Conservation (phyloP, 2,888 invertebrate genomes). For the Polyommatus iphigenia region DNA sequence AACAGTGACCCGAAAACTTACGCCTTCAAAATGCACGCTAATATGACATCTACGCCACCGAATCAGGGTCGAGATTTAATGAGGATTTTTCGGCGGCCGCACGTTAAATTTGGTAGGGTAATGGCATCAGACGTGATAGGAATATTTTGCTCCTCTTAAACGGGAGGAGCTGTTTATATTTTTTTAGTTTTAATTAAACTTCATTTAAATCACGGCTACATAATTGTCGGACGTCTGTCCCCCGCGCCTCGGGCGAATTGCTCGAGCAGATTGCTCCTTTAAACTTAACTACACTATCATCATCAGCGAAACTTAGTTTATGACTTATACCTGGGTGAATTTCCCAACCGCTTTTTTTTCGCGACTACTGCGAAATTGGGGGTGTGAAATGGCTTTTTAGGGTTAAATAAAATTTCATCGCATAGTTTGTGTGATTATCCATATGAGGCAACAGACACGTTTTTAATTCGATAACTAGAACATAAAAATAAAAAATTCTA, state of each 20-base stretch:
- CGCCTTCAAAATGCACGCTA: conserved; percentile 37
- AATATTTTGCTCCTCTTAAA: conserved; percentile 62
- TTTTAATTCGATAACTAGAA: too few species aligned
- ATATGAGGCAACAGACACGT: too few species aligned
- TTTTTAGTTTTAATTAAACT: conserved; percentile 33
- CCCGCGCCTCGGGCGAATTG: not conserved
- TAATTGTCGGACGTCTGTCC: conserved; percentile 3
- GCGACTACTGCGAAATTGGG: too few species aligned
- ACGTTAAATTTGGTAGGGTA: conserved; percentile 39
- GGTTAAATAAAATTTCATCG: too few species aligned
- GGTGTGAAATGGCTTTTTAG: too few species aligned
- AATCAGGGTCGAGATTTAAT: conserved; percentile 43
- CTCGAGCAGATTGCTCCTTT: not conserved
- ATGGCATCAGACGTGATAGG: conserved; percentile 59
- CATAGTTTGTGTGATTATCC: too few species aligned
- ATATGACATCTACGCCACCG: conserved; percentile 43
- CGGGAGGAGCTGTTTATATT: conserved; percentile 39
- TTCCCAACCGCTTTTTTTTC: too few species aligned
- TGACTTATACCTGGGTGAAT: too few species aligned
- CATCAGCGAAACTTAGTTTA: not conserved
- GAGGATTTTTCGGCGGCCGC: conserved; percentile 37
- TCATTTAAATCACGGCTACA: not conserved
- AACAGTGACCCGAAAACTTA: conserved; percentile 42
- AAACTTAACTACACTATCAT: conserved; percentile 3
- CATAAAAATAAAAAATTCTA: too few species aligned